Evolutionary conservation across 2,888 invertebrate species (phyloP), one percentile per base, ranked within the genome.

Genomic region (Anoplius nigerrimus): DNA sequence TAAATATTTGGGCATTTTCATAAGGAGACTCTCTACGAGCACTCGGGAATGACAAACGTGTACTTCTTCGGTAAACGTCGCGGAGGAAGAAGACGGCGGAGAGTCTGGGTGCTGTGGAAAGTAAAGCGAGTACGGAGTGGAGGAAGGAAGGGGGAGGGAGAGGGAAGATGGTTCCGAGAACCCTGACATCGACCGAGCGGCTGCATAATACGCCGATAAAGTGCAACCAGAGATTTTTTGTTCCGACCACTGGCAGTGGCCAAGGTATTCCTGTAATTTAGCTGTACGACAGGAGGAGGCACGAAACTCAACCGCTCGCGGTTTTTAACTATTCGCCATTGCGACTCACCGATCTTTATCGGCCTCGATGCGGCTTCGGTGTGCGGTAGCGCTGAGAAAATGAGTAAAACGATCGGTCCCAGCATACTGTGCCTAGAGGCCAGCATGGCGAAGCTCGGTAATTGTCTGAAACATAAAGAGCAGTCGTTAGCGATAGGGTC

Each of bases 1-100:
- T 67, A 80, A 78, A 79, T 76, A 80, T 79, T 80, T 80, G 72
- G 69, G 62, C 66, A 71, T 74, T 79, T 76, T 80, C 74, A 72
- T 71, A 72, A 81, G 69, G 52, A 54, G 46, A 56, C 43, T 51
- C 21, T 56, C 61, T 46, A 21, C 42, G 53, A 62, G 61, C 66
- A 63, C 43, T 27, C 34, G 8, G 42, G 62, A 64, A 58, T 60
- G 74, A 73, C 68, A 71, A 70, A 76, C 66, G 62, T 63, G 59
- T 62, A 68, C 59, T 70, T 73, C 70, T 69, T 64, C 46, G 43
- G 48, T 3, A 34, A 34, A 34, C 34, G 34, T 13, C 53, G 63
- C 52, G 51, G 22, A 1, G 16, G 51, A 46, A 18, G 6, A n/a
- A 51, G 51, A 55, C 66, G 55, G 53, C 55, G 46, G 62, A 69